Percentiles rank a stretch among this genome's conserved stretches.
phyloP scores from a whole-genome alignment of 2,888 invertebrate genomes.

The Drosophila bunnanda region DNA sequence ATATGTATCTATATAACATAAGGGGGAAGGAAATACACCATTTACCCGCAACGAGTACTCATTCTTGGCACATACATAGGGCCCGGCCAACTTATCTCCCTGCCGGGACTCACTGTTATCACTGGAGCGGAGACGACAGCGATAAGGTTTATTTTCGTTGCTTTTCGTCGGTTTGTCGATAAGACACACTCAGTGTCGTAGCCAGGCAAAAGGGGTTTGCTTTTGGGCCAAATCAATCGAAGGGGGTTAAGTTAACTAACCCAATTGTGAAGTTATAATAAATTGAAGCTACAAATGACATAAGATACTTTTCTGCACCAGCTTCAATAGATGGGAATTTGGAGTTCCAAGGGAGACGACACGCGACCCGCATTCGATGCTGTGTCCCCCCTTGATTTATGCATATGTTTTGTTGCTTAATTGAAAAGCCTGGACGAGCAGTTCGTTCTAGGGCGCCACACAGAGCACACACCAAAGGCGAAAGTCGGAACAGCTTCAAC shows the following conservation, averaged over 20 bases:
- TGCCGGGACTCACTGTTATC: constrained; percentile 60
- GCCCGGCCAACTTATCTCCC: constrained; percentile 66
- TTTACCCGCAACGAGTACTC: constrained; percentile 17
- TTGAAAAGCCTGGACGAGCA: constrained; percentile 61
- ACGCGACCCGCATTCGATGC: constrained; percentile 45
- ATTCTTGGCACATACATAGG: constrained; percentile 21
- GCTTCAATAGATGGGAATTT: too few relatives aligned
- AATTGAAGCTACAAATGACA: constrained; percentile 30
- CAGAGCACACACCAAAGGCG: constrained; percentile 5
- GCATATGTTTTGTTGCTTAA: constrained; percentile 47
- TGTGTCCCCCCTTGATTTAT: constrained; percentile 38
- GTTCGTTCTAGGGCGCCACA: constrained; percentile 12
- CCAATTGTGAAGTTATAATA: constrained; percentile 8
- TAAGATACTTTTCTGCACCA: too few relatives aligned
- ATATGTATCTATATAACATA: background rate
- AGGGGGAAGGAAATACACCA: constrained; percentile 19
- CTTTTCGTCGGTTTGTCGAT: constrained; percentile 48
- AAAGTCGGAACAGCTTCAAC: constrained; percentile 27
- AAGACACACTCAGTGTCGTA: constrained; percentile 34
- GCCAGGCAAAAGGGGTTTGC: constrained; percentile 19
- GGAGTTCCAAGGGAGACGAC: constrained; percentile 3
- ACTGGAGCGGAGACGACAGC: constrained; percentile 47
- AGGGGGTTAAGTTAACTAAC: background rate
- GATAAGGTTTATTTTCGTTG: constrained; percentile 66
- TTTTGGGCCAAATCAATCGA: constrained; percentile 2